Evolutionary conservation across 2,797 vertebrate genomes (phyloP).

Genomic region (Lerista edwardsae): DNA sequence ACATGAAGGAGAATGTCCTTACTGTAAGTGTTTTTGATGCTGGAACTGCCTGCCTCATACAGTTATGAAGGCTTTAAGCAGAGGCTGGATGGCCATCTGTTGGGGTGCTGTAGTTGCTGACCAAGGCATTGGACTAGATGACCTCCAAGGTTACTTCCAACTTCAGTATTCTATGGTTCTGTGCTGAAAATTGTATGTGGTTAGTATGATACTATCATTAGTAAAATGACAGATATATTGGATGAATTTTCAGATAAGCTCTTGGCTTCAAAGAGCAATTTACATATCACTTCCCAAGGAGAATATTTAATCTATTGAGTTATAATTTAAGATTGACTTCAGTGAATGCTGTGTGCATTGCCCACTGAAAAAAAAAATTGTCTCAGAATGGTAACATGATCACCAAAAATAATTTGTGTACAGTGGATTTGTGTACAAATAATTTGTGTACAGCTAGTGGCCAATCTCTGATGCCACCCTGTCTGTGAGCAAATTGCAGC

Average conservation of each 20-base stretch:
- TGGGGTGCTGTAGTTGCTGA: no score
- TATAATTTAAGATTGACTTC: background rate
- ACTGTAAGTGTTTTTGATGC: no score
- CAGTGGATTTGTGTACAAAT: no score
- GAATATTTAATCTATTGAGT: background rate
- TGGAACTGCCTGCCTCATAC: no score
- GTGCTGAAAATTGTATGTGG: background rate
- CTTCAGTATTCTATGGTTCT: background rate
- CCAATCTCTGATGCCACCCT: background rate
- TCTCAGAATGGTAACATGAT: background rate
- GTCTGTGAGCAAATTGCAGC: background rate
- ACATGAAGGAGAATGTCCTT: no score
- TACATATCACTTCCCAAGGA: no score
- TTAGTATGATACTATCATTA: slow-evolving; percentile 10
- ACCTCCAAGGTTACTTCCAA: no score
- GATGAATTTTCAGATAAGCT: background rate
- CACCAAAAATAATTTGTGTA: background rate
- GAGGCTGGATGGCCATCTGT: no score
- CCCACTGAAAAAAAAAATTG: background rate
- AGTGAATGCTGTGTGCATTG: background rate
- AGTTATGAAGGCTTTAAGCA: no score
- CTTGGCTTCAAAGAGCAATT: background rate
- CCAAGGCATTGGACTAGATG: no score
- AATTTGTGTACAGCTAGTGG: no score
- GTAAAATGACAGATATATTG: background rate